phyloP scores from a whole-genome alignment of 2,113 vertebrate genomes.

The Arvicanthis niloticus region DNA sequence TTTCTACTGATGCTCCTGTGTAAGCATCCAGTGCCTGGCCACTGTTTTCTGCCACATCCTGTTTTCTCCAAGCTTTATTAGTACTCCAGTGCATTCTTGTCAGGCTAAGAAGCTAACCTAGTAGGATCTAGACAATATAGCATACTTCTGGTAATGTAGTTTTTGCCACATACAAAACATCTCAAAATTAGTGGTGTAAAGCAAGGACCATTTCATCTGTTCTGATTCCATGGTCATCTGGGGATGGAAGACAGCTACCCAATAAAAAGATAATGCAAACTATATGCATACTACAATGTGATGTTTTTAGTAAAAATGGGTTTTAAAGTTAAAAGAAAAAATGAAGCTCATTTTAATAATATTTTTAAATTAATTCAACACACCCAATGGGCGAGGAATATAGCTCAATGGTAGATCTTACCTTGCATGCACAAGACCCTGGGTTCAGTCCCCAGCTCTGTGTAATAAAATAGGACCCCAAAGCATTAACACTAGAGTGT shows the following conservation, averaged over 20 bases:
- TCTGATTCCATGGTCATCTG: not conserved
- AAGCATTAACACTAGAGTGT: not conserved
- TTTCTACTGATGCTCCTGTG: not conserved
- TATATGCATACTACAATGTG: not conserved
- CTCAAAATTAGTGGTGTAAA: conserved; percentile 9
- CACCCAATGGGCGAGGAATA: not conserved
- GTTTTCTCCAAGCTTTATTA: conserved; percentile 1
- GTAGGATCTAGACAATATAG: not conserved
- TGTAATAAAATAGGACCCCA: not conserved
- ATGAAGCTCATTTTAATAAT: conserved; percentile 36
- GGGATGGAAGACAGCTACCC: not conserved
- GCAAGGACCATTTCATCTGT: conserved; percentile 6
- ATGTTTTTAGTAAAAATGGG: conserved; percentile 38
- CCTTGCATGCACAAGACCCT: not conserved
- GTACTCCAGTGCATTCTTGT: not conserved
- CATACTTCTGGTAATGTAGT: not conserved
- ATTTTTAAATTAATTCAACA: conserved; percentile 19
- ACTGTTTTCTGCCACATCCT: not conserved
- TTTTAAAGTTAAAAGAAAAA: not conserved
- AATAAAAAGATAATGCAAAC: conserved; percentile 39
- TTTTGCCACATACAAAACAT: conserved; percentile 17
- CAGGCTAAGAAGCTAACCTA: not conserved
- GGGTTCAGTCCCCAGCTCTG: not conserved
- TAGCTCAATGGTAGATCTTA: not conserved
- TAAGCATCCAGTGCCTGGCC: not conserved